A percentile compares a stretch with the other conserved stretches of the same genome.
These are phyloP conservation scores for Stegodyphus mimosarum DNA, from an alignment of 1,140 invertebrate species.

Conservation along the genomic window DNA sequence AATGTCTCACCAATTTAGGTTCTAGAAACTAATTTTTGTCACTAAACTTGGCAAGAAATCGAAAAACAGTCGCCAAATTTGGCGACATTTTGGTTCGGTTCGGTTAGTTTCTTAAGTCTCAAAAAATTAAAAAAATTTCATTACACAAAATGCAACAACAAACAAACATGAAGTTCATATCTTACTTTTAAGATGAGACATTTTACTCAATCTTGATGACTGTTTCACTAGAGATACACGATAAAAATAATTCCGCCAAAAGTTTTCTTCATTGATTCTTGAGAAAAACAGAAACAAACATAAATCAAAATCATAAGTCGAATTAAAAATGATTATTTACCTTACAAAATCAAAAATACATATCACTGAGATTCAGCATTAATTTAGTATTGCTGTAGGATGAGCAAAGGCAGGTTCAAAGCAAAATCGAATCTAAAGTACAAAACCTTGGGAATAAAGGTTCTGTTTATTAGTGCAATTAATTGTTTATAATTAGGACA, in stretches of 20 bases:
- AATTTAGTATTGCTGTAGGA: neutral
- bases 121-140: neutral
- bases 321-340: neutral
- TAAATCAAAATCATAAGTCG: too few species aligned
- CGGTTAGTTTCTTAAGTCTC: too few species aligned
- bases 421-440: too few species aligned
- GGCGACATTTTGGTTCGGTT: too few species aligned
- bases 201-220: conserved; percentile 85
- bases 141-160: neutral
- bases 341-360: neutral
- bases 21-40: too few species aligned
- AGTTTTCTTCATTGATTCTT: conserved; percentile 97
- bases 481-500: too few species aligned
- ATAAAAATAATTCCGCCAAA: conserved; percentile 99
- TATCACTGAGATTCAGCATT: neutral
- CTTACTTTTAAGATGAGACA: conserved; percentile 68
- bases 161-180: neutral
- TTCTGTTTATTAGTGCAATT: too few species aligned
- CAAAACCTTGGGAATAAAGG: too few species aligned
- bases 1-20: too few species aligned
- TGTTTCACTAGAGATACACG: conserved; percentile 97
- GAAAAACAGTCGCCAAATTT: too few species aligned
- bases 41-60: too few species aligned
- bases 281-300: conserved; percentile 60
- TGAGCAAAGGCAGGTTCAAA: too few species aligned